Conservation (phyloP, 2,113 vertebrate genomes). For the Sigmodon hispidus region DNA sequence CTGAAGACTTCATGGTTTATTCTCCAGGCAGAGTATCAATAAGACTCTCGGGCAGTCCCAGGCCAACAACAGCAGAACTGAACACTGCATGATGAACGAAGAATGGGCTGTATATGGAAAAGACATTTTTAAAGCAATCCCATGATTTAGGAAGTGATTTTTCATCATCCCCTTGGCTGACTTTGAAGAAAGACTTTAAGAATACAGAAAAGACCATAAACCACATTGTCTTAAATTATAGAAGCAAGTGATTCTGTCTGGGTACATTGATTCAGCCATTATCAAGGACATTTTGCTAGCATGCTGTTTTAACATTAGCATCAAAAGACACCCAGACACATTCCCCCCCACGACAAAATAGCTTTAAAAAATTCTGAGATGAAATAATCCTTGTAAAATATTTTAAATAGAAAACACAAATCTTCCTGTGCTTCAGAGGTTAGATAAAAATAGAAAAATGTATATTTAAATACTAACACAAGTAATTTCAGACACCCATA, state of each 20-base stretch:
- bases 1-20: not conserved
- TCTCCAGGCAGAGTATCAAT: conserved; percentile 31
- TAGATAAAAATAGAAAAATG: conserved; percentile 55
- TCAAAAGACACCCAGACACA: not conserved
- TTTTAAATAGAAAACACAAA: conserved; percentile 62
- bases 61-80: conserved; percentile 5
- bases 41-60: conserved; percentile 21
- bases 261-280: conserved; percentile 21
- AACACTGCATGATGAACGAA: conserved; percentile 17
- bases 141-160: conserved; percentile 68
- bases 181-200: conserved; percentile 63
- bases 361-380: not conserved
- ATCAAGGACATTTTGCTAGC: conserved; percentile 43
- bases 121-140: conserved; percentile 63
- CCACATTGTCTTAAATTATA: conserved; percentile 48
- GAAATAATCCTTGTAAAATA: conserved; percentile 50
- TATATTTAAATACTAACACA: conserved; percentile 54
- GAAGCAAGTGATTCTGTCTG: conserved; percentile 48
- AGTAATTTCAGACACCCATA: not conserved
- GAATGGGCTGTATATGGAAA: conserved; percentile 7
- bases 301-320: conserved; percentile 39
- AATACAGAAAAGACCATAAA: conserved; percentile 52
- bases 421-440: conserved; percentile 46
- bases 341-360: conserved; percentile 49
- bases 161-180: conserved; percentile 64